Evolutionary conservation across 2,113 vertebrate genomes (phyloP).

Genomic region (Zootoca vivipara): DNA sequence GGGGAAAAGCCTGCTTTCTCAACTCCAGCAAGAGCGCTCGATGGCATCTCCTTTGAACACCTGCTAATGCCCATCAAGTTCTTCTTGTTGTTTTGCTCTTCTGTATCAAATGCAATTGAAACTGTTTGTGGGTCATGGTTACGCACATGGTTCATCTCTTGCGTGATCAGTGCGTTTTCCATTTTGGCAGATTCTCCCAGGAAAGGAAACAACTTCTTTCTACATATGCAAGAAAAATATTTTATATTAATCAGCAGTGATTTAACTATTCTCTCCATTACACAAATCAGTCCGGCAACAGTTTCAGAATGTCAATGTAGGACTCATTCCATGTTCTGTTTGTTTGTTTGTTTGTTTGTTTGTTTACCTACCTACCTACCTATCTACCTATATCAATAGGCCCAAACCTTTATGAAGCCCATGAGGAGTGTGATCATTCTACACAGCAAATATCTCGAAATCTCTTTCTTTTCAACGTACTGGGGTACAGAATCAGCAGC

Average conservation of each 20-base stretch:
- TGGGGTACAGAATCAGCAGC: neutral
- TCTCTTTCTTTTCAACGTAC: neutral
- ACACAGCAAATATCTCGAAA: neutral
- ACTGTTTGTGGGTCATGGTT: conserved; percentile 62
- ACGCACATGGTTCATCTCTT: conserved; percentile 48
- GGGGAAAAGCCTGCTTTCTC: conserved; percentile 52
- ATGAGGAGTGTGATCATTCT: neutral
- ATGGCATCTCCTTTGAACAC: conserved; percentile 48
- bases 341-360: neutral
- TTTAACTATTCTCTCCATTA: neutral
- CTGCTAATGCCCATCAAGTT: conserved; percentile 64
- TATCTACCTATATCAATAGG: too few species aligned
- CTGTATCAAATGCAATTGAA: conserved; percentile 74
- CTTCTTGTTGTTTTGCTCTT: conserved; percentile 78
- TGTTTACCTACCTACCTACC: too few species aligned
- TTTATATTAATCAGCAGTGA: neutral
- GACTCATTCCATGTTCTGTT: neutral
- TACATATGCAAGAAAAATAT: conserved; percentile 57
- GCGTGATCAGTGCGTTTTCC: conserved; percentile 58
- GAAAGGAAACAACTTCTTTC: conserved; percentile 78
- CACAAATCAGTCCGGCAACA: neutral
- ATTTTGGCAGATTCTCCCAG: conserved; percentile 70
- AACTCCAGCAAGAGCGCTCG: conserved; percentile 44
- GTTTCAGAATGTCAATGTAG: neutral
- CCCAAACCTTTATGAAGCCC: neutral